Base-by-base conservation (phyloP, 2,113 vertebrate species). In the Columba livia region DNA sequence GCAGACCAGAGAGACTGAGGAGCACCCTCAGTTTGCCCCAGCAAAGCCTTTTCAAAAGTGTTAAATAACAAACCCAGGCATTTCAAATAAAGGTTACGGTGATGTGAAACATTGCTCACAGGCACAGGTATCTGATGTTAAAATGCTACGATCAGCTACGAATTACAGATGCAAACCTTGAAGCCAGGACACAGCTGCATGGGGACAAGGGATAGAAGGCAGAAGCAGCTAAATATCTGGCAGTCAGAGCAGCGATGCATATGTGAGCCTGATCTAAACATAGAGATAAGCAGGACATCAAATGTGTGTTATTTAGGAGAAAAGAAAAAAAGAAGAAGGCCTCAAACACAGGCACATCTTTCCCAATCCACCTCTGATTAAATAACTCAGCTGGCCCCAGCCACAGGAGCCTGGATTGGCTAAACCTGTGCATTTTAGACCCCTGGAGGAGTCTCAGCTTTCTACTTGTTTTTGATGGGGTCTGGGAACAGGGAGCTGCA, bases 41-140 rank as follows among this genome's bases (percentile, higher is more conserved):
- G 62, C 3, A 12, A 71, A 53, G 54, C 64, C 54, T 90, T 90
- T 88, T 83, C 91, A 38, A 6, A 85, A 64, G 40, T 1, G 0
- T 34, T 88, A 86, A 90, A 31, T 40, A 83, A 34, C 75, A 86
- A 77, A 44, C 54, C 26, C 58, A 82, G 91, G 15, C 89, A 77
- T 64, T 86, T 89, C 67, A 79, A 65, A 25, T 38, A 84, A 93
- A 94, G 75, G 65, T 87, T 80, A 74, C 1, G 0, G 12, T 13
- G 88, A 82, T 50, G 67, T 57, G 40, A 80, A 80, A 69, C 1
- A 1, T 11, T 51, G 31, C 73, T 85, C 24, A 16, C 38, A 65
- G 84, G 17, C 60, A 69, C 85, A 79, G 53, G 62, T 66, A 84
- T 62, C 82, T 47, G 73, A 81, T 75, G 80, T 25, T 73, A 81